phyloP scores from a whole-genome alignment of 1,140 invertebrate genomes.

The Lucilia cuprina region DNA sequence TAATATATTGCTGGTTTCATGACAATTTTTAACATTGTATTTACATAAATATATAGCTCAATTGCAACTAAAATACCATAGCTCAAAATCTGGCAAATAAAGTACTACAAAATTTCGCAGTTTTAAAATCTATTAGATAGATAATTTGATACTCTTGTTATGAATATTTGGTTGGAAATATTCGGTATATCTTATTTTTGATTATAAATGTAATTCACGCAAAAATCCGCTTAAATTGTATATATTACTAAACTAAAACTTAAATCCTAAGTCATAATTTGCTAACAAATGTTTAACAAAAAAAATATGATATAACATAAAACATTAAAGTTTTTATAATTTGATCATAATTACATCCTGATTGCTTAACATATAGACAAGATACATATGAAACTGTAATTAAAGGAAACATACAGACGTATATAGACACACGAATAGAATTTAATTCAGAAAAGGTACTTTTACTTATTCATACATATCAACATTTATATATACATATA shows the following conservation, averaged over 20 bases:
- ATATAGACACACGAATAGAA: neutral
- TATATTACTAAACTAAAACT: neutral
- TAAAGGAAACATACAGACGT: neutral
- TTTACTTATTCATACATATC: neutral
- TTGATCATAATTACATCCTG: slow-evolving; percentile 6
- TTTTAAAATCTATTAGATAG: no score
- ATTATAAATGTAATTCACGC: neutral
- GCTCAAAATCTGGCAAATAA: no score
- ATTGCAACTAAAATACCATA: no score
- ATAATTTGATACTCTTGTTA: no score
- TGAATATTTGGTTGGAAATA: no score
- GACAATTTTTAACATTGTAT: no score
- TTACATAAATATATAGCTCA: no score
- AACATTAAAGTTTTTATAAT: neutral
- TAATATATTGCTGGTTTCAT: no score
- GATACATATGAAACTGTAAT: neutral
- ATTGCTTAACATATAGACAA: neutral
- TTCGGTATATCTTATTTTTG: neutral
- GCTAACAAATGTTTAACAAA: neutral
- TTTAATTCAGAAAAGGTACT: neutral
- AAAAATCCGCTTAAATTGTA: neutral
- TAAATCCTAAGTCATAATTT: neutral
- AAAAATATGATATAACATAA: neutral
- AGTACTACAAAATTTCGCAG: no score
- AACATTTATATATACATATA: no score